Evolutionary conservation across 2,113 vertebrate genomes (phyloP).

Genomic region (Pachyramphus minor): DNA sequence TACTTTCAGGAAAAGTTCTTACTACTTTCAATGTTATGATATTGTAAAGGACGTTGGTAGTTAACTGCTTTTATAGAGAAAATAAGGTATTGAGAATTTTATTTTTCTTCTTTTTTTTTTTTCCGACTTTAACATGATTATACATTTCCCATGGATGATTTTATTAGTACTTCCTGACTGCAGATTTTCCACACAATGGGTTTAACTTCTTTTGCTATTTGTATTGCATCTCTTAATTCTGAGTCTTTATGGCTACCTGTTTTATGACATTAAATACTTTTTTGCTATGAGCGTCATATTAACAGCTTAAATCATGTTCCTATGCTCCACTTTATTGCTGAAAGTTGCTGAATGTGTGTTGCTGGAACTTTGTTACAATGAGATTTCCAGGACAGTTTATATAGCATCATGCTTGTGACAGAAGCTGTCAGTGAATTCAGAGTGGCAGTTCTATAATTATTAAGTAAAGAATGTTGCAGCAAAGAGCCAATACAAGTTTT

Average conservation of each 20-base stretch:
- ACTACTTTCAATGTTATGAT: background rate
- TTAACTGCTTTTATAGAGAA: background rate
- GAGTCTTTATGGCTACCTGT: background rate
- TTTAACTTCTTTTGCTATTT: background rate
- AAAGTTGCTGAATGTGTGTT: background rate
- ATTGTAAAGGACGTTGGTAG: background rate
- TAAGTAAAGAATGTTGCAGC: background rate
- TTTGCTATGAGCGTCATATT: background rate
- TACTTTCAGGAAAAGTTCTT: background rate
- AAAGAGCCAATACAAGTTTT: background rate
- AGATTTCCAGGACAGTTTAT: background rate
- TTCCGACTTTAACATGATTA: background rate
- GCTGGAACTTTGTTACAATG: background rate
- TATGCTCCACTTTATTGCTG: background rate
- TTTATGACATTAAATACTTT: background rate
- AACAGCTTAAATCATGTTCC: background rate
- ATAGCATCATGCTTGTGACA: background rate
- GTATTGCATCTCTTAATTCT: background rate
- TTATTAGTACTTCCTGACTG: background rate
- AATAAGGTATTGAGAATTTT: background rate
- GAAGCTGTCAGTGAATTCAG: background rate
- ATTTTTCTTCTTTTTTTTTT: background rate
- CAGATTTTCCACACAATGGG: background rate
- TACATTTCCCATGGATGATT: background rate
- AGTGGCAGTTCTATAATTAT: background rate